Evolutionary conservation across 92 coral and sea anemone genomes (phyloP), one percentile per base, ranked within the genome.

Genomic region (Ricordea florida): DNA sequence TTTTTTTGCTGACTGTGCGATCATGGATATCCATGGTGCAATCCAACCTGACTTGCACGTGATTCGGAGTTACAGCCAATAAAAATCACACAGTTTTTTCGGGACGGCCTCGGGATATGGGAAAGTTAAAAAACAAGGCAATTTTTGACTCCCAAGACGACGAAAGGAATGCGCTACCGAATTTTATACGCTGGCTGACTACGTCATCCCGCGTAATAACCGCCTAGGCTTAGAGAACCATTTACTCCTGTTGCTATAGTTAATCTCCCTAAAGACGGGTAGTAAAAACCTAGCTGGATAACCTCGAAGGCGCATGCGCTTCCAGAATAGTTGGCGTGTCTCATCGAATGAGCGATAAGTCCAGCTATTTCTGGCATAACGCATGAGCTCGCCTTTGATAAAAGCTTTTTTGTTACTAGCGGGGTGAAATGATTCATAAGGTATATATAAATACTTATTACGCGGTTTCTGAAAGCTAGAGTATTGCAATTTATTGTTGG

Each of bases 321-420:
- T 58, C 80, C 80, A 62, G 36, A 41, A 62, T 1, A 18, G 28
- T 14, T 5, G 6, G 15, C 70, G 50, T 0, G 71, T 67, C 44
- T 45, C 62, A 27, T 3, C 41, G 35, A 79, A 67, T 20, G 85
- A 25, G 18, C 15, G 15, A 30, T 42, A 27, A 24, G 59, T 44
- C 20, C 76, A 78, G 43, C 84, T 76, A 48, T 64, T 66, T 49
- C 84, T 61, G 26, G 82, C 71, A 26, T 76, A 76, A 10, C 50
- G 33, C 41, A 60, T 30, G 32, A 74, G 71, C 55, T 79, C 71
- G 8, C 79, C 79, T 37, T 48, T 81, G 44, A 60, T 80, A 27
- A 80, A 81, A 55, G 86, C 86, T 81, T 27, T 81, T 50, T 81
- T 71, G 45, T 72, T 73, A 55, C 82, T 82, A 11, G 77, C 37